Conservation (phyloP, 2,797 vertebrate species). For the Acridotheres tristis region DNA sequence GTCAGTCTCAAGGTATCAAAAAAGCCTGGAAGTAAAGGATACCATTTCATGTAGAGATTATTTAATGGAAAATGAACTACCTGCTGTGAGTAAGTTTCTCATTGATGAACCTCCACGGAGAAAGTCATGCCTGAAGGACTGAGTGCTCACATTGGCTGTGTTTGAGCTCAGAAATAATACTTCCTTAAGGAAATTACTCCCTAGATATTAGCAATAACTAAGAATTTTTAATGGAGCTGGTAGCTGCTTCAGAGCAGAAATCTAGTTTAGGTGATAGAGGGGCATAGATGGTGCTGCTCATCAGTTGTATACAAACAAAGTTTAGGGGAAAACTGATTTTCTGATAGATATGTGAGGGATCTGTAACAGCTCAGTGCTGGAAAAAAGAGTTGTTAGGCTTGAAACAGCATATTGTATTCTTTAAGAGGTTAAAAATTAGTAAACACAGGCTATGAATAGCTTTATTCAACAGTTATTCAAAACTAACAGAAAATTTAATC, state of each 20-base stretch:
- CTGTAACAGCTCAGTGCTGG: neutral
- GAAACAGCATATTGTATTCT: neutral
- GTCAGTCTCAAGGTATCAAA: neutral
- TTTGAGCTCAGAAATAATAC: neutral
- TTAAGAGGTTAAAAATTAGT: neutral
- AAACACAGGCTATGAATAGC: neutral
- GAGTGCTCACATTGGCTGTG: neutral
- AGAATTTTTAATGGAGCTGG: neutral
- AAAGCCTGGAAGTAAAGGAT: neutral
- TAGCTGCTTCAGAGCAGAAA: neutral
- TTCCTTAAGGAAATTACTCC: neutral
- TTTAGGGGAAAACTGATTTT: neutral
- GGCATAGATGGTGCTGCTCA: neutral
- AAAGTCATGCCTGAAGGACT: neutral
- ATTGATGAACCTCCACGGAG: neutral
- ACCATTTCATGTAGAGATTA: neutral
- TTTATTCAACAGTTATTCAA: neutral
- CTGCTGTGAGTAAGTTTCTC: neutral
- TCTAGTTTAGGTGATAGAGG: neutral
- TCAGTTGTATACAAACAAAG: neutral
- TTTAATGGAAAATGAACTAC: constrained; percentile 12
- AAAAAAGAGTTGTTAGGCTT: neutral
- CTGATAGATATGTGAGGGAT: neutral
- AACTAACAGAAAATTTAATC: neutral
- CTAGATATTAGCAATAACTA: neutral